Evolutionary conservation across 1,140 invertebrate species (phyloP), one percentile per base, ranked within the genome.

Genomic region (Trissolcus basalis): DNA sequence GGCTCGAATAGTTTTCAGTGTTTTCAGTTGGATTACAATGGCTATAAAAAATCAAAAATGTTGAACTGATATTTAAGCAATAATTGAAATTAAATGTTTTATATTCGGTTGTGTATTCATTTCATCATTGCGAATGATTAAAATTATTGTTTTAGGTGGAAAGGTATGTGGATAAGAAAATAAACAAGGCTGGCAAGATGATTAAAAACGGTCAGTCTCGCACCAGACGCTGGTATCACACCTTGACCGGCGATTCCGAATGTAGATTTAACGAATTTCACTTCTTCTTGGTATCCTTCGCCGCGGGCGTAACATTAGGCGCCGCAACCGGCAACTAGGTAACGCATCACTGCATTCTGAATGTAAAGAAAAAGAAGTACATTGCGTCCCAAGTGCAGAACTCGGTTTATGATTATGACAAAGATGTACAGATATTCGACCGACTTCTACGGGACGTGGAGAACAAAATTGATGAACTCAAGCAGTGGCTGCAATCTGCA

Each of bases 91-190:
- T n/a, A n/a, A n/a, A n/a, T n/a, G n/a, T n/a, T n/a, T n/a, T n/a
- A n/a, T n/a, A n/a, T n/a, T n/a, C n/a, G n/a, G n/a, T n/a, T n/a
- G n/a, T n/a, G n/a, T n/a, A n/a, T n/a, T n/a, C n/a, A n/a, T n/a
- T n/a, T n/a, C n/a, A n/a, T n/a, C n/a, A 27, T 27, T 27, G 6
- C 2, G 19, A 27, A 3, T 27, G 19, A 27, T 27, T 1, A 1
- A 27, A 27, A 35, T 77, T 78, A 50, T 50, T 82, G 56, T 91
- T 91, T 58, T 86, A 94, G 93, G 90, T 93, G 58, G 93, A 93
- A 82, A 90, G 92, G 85, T 95, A 89, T 90, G 91, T 95, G 59
- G 94, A 95, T 84, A 91, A 91, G 55, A 94, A 95, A 89, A 60
- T 94, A 61, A 92, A 94, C 80, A 93, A 93, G 88, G 93, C 93